phyloP scores from a whole-genome alignment of 2,113 vertebrate genomes.

The Burhinus oedicnemus region DNA sequence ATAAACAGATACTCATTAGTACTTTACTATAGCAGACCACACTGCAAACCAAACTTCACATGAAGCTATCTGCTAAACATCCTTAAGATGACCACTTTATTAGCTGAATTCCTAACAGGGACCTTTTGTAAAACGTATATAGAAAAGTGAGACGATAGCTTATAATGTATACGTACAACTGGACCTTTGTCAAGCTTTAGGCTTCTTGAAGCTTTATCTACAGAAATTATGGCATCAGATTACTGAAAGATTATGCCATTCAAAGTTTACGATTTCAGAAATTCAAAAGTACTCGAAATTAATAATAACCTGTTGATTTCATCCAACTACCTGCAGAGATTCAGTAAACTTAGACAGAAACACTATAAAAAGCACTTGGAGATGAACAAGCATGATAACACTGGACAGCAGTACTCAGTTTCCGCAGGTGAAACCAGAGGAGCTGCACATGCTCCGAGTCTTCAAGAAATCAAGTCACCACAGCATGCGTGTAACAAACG shows the following conservation, averaged over 20 bases:
- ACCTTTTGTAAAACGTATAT: not conserved
- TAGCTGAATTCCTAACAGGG: not conserved
- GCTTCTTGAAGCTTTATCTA: not conserved
- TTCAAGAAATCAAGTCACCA: not conserved
- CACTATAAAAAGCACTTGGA: not conserved
- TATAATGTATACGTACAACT: not conserved
- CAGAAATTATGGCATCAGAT: not conserved
- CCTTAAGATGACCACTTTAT: not conserved
- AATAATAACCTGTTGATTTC: not conserved
- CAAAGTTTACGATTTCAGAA: not conserved
- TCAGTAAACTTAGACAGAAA: not conserved
- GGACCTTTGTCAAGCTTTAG: not conserved
- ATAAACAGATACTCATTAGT: not conserved
- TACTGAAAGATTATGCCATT: not conserved
- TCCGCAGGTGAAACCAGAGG: slow-evolving; percentile 31
- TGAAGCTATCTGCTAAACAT: not conserved
- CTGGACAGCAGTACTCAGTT: not conserved
- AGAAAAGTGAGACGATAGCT: not conserved
- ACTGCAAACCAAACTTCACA: not conserved
- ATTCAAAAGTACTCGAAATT: not conserved
- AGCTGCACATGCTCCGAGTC: not conserved
- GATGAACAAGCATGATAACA: slow-evolving; percentile 54
- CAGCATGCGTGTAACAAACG: not conserved
- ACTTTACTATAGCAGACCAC: not conserved
- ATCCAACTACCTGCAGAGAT: not conserved